Evolutionary conservation across 2,797 vertebrate species (phyloP).

Genomic region (Austrolebias charrua): DNA sequence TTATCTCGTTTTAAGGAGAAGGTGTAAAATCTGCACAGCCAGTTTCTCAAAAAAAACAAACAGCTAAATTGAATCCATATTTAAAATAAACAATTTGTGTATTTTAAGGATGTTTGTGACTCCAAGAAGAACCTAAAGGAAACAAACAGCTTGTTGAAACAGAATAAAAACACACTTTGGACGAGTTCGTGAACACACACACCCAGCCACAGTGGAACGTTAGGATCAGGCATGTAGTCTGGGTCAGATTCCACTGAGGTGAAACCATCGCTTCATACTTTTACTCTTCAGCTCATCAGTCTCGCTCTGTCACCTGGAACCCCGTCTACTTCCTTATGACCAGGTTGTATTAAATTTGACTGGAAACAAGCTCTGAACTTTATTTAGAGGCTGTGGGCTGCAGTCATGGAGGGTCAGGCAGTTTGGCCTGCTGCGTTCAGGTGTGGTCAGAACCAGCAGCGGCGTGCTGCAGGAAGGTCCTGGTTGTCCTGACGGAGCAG

Average conservation of each 20-base stretch:
- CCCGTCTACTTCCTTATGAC: background rate
- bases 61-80: background rate
- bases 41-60: conserved; percentile 12
- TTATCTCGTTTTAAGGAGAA: background rate
- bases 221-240: conserved; percentile 2
- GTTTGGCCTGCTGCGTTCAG: conserved; percentile 1
- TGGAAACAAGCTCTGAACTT: background rate
- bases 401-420: conserved; percentile 16
- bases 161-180: no score
- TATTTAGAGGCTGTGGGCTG: conserved; percentile 12
- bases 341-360: no score
- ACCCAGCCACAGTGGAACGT: no score
- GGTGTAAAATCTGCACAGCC: conserved; percentile 5
- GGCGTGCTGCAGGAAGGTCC: conserved; percentile 46
- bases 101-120: no score
- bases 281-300: conserved; percentile 4
- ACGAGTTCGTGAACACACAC: background rate
- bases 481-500: conserved; percentile 23
- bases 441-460: conserved; percentile 10
- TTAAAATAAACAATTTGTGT: background rate
- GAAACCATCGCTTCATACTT: conserved; percentile 24
- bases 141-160: no score
- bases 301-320: background rate
- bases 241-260: conserved; percentile 42
- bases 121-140: background rate